Percentiles rank a stretch among this genome's conserved stretches.
Conservation (phyloP, 2,888 invertebrate species). For the Aphodius granarius region DNA sequence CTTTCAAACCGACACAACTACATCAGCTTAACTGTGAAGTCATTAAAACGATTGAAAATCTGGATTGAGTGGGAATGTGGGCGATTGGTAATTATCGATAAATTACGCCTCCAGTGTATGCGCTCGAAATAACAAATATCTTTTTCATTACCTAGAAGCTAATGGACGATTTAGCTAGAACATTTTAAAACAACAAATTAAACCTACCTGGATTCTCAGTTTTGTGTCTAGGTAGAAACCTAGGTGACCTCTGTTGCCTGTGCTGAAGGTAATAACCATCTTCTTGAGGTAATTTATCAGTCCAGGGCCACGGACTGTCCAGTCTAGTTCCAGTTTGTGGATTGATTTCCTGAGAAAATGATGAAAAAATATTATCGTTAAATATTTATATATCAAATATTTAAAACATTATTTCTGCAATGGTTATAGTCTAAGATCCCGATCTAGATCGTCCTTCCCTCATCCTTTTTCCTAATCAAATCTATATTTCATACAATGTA, state of each 20-base stretch:
- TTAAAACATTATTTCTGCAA: too few species aligned
- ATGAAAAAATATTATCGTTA: neutral
- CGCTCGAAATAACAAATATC: too few species aligned
- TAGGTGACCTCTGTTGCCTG: constrained; percentile 54
- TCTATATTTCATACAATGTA: too few species aligned
- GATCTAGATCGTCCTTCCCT: too few species aligned
- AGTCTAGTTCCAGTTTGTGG: constrained; percentile 66
- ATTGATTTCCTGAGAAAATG: constrained; percentile 56
- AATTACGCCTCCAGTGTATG: too few species aligned
- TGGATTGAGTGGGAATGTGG: neutral
- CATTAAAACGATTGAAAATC: neutral
- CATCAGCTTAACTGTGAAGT: neutral
- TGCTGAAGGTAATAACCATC: constrained; percentile 50
- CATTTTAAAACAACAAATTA: neutral
- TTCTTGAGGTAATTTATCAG: constrained; percentile 53
- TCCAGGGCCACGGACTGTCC: constrained; percentile 59
- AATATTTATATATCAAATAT: neutral
- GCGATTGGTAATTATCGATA: neutral
- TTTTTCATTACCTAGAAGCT: too few species aligned
- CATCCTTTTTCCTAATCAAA: too few species aligned
- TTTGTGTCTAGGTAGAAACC: constrained; percentile 51
- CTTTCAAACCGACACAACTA: neutral
- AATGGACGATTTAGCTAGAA: neutral
- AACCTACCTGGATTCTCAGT: constrained; percentile 47
- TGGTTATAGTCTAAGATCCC: too few species aligned